Evolutionary conservation across 37 sponge, comb jelly and placozoan genomes (phyloP).

Genomic region (Corticium candelabrum): DNA sequence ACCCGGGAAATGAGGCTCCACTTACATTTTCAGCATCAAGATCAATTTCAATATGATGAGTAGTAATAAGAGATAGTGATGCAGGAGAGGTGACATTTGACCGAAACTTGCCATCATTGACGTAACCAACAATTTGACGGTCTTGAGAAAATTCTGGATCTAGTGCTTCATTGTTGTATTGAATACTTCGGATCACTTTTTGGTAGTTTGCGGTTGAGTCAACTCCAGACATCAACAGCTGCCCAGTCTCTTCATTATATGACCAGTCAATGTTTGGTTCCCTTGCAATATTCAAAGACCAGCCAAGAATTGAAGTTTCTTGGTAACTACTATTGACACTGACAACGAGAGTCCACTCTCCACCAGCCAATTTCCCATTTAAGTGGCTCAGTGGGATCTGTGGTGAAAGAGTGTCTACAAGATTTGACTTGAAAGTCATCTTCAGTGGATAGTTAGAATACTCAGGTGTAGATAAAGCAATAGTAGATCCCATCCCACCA

Average conservation of each 20-base stretch:
- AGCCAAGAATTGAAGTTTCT: slow-evolving; percentile 44
- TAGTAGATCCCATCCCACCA: slow-evolving; percentile 15
- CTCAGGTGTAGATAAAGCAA: neutral
- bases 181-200: slow-evolving; percentile 47
- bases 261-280: slow-evolving; percentile 71
- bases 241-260: slow-evolving; percentile 26
- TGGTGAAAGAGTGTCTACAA: slow-evolving; percentile 48
- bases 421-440: slow-evolving; percentile 19
- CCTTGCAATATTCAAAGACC: slow-evolving; percentile 58
- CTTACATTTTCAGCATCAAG: slow-evolving; percentile 58
- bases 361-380: slow-evolving; percentile 38
- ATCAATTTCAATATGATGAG: slow-evolving; percentile 77
- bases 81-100: slow-evolving; percentile 31
- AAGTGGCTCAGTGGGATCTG: slow-evolving; percentile 33
- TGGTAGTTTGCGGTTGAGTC: slow-evolving; percentile 72
- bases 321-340: neutral
- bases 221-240: slow-evolving; percentile 42
- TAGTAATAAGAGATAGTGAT: slow-evolving; percentile 30
- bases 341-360: slow-evolving; percentile 52
- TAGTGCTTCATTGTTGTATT: slow-evolving; percentile 41
- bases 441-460: slow-evolving; percentile 5
- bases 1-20: slow-evolving; percentile 26
- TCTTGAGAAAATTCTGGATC: slow-evolving; percentile 34
- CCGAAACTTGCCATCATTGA: slow-evolving; percentile 47
- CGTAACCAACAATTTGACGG: slow-evolving; percentile 23